A percentile compares a stretch with the other conserved stretches of the same genome.
These are phyloP conservation scores for Psittacara wagleri DNA, from an alignment of 2,113 vertebrate genomes.

Conservation along the genomic window DNA sequence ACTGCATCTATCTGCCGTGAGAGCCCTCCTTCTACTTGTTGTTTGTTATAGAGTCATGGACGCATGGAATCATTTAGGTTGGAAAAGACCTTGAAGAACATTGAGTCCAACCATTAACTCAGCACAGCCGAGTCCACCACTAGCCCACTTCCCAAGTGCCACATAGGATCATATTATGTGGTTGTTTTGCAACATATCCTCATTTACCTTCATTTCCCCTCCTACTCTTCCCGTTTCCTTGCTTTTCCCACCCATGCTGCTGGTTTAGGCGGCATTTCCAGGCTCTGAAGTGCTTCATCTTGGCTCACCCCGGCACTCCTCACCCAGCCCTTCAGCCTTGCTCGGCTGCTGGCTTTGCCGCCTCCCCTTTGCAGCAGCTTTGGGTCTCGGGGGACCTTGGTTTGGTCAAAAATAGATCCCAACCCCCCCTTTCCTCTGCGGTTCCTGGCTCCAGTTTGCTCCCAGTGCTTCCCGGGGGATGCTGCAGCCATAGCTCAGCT, in stretches of 20 bases:
- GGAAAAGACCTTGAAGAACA: background rate
- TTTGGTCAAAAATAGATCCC: background rate
- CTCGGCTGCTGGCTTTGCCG: background rate
- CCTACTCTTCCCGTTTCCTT: no score
- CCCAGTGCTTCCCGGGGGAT: background rate
- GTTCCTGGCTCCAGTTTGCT: background rate
- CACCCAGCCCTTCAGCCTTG: background rate
- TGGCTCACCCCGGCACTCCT: background rate
- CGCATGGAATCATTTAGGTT: background rate
- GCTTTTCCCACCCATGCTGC: background rate
- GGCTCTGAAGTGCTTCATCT: background rate
- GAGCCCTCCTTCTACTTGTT: background rate
- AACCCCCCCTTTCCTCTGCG: accelerated
- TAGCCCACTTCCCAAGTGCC: background rate
- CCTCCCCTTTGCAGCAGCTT: background rate
- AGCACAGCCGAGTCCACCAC: background rate
- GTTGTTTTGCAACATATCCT: background rate
- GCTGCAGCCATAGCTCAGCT: background rate
- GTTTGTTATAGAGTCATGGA: background rate
- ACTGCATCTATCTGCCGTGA: background rate
- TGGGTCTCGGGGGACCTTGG: background rate
- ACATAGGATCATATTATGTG: background rate
- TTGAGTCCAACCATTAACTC: background rate
- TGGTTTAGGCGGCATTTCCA: background rate
- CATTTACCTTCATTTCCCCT: accelerated